Evolutionary conservation across 2,797 vertebrate species (phyloP), one percentile per base, ranked within the genome.

Genomic region (Sebastes steindachneri): DNA sequence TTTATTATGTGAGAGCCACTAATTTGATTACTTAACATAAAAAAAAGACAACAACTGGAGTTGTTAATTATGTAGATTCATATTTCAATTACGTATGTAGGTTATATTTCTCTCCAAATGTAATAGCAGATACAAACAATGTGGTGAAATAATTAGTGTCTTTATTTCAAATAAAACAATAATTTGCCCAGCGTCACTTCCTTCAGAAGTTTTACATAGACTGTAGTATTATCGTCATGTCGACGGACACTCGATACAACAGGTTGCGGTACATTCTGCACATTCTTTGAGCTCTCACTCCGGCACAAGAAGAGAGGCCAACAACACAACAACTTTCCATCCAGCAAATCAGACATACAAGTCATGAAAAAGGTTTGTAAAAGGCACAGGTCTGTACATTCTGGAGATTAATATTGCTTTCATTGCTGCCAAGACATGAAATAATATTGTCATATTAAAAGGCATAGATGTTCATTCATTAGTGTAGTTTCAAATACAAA

Each of bases 91-190:
- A 21, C 0, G 1, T 23, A 23, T 31, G 8, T 28, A n/a, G 7
- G 3, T 29, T 68, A 21, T 28, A 63, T 74, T 51, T 48, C 1
- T 54, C 68, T 63, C 7, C 28, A 57, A 53, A 4, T 67, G 7
- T 53, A 74, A 9, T 8, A 11, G n/a, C 0, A 29, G 48, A 66
- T 10, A 63, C 73, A 76, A 73, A 66, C 12, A 75, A 58, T 48
- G 17, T 55, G 70, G 54, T 77, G 68, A 65, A 82, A 87, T 76
- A 77, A 48, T 70, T 85, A 86, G 72, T 78, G 83, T 88, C 73
- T 92, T 94, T 93, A 94, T 93, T 95, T 88, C 14, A 83, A 87
- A 85, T 86, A 79, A 89, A 93, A 85, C 21, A 33, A 73, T 48
- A 57, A 23, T 55, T 75, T 82, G 48, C 75, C 66, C 26, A 33